Evolutionary conservation across 2,888 invertebrate genomes (phyloP).

Genomic region (Chalcis sispes): DNA sequence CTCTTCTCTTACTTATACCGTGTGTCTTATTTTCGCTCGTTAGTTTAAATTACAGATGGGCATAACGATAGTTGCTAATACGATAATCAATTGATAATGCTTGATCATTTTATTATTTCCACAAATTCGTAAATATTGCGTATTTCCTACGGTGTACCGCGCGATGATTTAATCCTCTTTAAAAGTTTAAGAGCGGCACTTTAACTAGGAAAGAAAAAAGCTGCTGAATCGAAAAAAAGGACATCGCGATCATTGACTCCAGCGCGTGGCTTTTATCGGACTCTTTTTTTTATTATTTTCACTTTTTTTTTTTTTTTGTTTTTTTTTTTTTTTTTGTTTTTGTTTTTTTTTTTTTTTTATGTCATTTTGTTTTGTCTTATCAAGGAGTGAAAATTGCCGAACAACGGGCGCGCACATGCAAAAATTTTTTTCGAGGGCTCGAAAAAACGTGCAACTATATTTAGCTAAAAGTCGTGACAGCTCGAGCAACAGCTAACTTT

Average conservation of each 20-base stretch:
- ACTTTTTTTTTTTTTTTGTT: no score
- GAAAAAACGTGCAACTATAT: slow-evolving; percentile 33
- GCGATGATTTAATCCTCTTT: slow-evolving; percentile 11
- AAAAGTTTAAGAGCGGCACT: slow-evolving; percentile 37
- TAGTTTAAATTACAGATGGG: slow-evolving; percentile 40
- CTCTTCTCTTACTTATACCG: slow-evolving; percentile 11
- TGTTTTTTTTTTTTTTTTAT: no score
- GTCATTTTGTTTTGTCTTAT: no score
- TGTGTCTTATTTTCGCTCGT: neutral
- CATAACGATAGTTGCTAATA: slow-evolving; percentile 18
- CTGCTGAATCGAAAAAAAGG: neutral
- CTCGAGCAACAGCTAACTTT: slow-evolving; percentile 57
- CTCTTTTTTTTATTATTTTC: no score
- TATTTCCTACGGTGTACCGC: slow-evolving; percentile 28
- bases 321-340: no score
- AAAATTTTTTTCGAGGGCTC: slow-evolving; percentile 16
- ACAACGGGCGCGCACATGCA: slow-evolving; percentile 7
- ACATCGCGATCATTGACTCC: neutral
- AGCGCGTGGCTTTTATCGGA: slow-evolving; percentile 18
- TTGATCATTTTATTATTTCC: neutral
- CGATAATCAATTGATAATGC: slow-evolving; percentile 13
- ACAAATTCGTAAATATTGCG: slow-evolving; percentile 38
- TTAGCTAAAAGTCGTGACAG: slow-evolving; percentile 49
- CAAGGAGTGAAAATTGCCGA: neutral
- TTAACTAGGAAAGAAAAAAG: neutral